phyloP scores from a whole-genome alignment of 2,888 invertebrate genomes.

The Seira sanloemensis region DNA sequence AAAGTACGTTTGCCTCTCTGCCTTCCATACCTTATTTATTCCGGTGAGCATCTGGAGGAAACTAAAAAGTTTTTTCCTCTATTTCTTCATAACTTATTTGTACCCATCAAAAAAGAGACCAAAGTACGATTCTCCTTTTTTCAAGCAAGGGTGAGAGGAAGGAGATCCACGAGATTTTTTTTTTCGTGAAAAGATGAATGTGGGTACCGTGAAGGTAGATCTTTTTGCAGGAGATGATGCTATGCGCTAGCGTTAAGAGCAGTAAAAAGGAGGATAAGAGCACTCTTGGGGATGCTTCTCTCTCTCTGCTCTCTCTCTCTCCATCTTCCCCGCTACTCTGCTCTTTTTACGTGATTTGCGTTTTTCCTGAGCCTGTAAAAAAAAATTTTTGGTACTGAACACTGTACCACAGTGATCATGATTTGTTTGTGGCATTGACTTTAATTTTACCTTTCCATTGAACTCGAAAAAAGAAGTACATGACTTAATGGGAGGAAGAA shows the following conservation, averaged over 20 bases:
- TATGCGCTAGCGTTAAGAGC: constrained; percentile 17
- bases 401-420: background rate
- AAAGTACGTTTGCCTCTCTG: too few species aligned
- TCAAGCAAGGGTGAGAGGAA: background rate
- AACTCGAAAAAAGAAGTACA: constrained; percentile 38
- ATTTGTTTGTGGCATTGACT: constrained; percentile 47
- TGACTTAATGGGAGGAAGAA: background rate
- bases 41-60: constrained; percentile 48
- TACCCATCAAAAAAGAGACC: background rate
- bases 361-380: constrained; percentile 9
- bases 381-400: background rate
- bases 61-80: constrained; percentile 28
- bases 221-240: constrained; percentile 27
- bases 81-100: background rate
- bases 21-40: constrained; percentile 35
- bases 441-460: constrained; percentile 56
- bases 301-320: constrained; percentile 5
- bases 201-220: background rate
- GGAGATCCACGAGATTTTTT: background rate
- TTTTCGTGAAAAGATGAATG: background rate
- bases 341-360: constrained; percentile 55
- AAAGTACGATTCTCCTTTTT: background rate
- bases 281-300: constrained; percentile 57
- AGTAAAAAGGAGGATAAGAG: constrained; percentile 52
- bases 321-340: background rate